Percentiles rank a stretch among this genome's conserved stretches.
phyloP scores from a whole-genome alignment of 2,888 invertebrate species.

The Drosophila recens region DNA sequence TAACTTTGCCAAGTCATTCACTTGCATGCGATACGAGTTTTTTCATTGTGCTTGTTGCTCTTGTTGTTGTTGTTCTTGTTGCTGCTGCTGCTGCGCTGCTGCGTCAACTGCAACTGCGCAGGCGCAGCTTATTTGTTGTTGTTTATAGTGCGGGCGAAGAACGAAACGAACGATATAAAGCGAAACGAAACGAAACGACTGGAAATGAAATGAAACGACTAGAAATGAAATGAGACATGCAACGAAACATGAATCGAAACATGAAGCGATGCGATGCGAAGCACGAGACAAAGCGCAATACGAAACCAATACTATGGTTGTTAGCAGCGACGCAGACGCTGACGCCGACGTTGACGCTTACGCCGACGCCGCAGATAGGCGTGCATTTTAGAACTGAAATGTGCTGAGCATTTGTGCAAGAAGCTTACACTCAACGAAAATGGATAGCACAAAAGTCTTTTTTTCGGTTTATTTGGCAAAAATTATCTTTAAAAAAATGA shows the following conservation, averaged over 20 bases:
- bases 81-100: constrained; percentile 24
- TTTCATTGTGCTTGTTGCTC: constrained; percentile 42
- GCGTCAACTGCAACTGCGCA: constrained; percentile 54
- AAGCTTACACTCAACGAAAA: constrained; percentile 29
- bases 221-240: constrained; percentile 35
- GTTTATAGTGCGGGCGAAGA: constrained; percentile 69
- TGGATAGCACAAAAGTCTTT: background rate
- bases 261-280: constrained; percentile 19
- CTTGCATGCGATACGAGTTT: constrained; percentile 77
- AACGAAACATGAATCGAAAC: constrained; percentile 34
- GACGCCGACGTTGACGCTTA: background rate
- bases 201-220: constrained; percentile 1
- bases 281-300: constrained; percentile 32
- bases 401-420: constrained; percentile 22
- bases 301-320: constrained; percentile 38
- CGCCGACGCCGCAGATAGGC: constrained; percentile 34
- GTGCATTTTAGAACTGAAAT: constrained; percentile 54
- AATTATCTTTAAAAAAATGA: background rate
- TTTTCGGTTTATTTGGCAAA: background rate
- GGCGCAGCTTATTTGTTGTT: constrained; percentile 58
- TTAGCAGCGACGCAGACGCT: constrained; percentile 14
- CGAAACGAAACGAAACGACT: constrained; percentile 39
- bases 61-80: constrained; percentile 28
- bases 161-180: constrained; percentile 32
- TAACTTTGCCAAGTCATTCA: constrained; percentile 74